These are phyloP conservation scores for Rhincodon typus DNA, from an alignment of 2,797 vertebrate species.

Conservation along the genomic window DNA sequence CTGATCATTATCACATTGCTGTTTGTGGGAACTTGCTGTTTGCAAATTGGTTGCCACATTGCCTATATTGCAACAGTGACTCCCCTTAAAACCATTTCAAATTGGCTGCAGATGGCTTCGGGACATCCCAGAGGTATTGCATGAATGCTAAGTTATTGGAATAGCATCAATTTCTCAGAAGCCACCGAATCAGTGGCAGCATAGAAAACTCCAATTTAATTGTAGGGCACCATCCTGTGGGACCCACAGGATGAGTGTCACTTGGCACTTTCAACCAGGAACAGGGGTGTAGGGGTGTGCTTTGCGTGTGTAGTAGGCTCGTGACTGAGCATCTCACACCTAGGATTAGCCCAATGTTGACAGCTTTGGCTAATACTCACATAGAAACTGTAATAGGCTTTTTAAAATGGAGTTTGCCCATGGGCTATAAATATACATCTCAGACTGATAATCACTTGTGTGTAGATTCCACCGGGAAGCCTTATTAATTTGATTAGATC, in stretches of 20 bases:
- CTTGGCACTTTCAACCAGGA: neutral
- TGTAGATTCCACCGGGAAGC: neutral
- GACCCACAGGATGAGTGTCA: neutral
- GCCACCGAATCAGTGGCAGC: neutral
- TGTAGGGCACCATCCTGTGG: neutral
- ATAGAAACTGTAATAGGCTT: neutral
- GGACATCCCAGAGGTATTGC: neutral
- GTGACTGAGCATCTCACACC: neutral
- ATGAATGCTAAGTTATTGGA: neutral
- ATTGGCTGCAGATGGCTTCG: neutral
- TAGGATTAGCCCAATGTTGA: neutral
- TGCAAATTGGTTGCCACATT: neutral
- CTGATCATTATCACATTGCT: neutral
- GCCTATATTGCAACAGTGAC: neutral
- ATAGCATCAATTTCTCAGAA: neutral
- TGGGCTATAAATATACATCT: neutral
- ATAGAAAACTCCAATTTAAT: neutral
- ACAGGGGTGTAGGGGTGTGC: too few species aligned
- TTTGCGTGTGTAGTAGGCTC: neutral
- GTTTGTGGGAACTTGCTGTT: neutral
- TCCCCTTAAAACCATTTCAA: neutral
- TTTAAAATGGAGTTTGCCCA: neutral
- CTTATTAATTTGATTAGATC: slow-evolving; percentile 35
- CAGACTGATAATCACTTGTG: neutral
- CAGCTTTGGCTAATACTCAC: too few species aligned